These are phyloP conservation scores for Datnioides undecimradiatus DNA, from an alignment of 2,113 vertebrate genomes.

Conservation along the genomic window DNA sequence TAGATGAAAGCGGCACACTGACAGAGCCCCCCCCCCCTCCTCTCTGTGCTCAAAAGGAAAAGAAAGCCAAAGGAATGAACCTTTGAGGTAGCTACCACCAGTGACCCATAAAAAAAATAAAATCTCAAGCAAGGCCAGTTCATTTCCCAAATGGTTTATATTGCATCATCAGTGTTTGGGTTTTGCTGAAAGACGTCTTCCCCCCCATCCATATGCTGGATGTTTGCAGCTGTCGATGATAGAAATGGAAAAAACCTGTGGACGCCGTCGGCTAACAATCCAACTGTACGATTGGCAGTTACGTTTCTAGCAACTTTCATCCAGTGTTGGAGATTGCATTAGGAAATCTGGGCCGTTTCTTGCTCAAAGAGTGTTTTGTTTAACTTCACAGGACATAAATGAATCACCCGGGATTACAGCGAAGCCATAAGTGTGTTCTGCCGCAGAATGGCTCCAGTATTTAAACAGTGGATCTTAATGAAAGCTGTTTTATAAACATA, in stretches of 20 bases:
- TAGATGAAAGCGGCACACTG: slow-evolving; percentile 56
- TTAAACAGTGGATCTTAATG: slow-evolving; percentile 1
- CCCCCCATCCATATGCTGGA: background rate
- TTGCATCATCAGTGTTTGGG: background rate
- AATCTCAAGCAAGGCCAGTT: background rate
- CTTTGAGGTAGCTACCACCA: background rate
- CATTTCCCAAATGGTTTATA: slow-evolving; percentile 4
- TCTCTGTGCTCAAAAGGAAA: slow-evolving; percentile 23
- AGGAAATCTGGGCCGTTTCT: background rate
- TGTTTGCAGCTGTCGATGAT: background rate
- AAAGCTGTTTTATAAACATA: slow-evolving; percentile 22
- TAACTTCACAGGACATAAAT: background rate
- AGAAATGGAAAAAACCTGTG: background rate
- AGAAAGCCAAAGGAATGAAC: slow-evolving; percentile 14
- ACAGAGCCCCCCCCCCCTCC: background rate
- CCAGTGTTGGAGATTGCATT: background rate
- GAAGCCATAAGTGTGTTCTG: slow-evolving; percentile 13
- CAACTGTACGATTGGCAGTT: background rate
- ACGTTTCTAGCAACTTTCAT: background rate
- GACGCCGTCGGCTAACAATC: slow-evolving; percentile 2
- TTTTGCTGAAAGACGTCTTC: background rate
- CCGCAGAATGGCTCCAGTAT: background rate
- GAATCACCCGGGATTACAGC: background rate
- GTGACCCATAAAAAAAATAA: background rate
- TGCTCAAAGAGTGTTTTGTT: background rate